phyloP scores from a whole-genome alignment of 2,113 vertebrate species.

The Embiotoca jacksoni region DNA sequence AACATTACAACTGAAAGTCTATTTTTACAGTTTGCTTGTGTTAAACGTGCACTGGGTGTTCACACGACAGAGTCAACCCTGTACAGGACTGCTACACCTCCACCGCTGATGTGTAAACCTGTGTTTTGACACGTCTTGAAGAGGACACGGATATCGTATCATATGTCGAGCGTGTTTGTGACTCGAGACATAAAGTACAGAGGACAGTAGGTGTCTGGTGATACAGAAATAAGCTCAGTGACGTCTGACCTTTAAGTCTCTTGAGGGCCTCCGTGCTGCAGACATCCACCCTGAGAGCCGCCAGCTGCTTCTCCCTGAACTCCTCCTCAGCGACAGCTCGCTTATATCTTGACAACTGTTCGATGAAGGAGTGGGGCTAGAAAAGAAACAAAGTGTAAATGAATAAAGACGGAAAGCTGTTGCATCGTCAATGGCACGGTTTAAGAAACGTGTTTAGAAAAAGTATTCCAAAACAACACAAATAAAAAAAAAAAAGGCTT shows the following conservation, averaged over 20 bases:
- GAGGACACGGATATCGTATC: no score
- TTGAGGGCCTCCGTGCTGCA: slow-evolving; percentile 97
- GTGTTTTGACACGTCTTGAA: no score
- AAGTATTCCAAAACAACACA: background rate
- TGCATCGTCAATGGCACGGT: background rate
- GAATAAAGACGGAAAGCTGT: background rate
- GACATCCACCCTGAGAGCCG: slow-evolving; percentile 92
- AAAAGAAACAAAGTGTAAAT: background rate
- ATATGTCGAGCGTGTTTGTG: no score
- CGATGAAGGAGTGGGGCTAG: slow-evolving; percentile 92
- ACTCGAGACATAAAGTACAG: no score
- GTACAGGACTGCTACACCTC: no score
- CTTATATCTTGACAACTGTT: slow-evolving; percentile 89
- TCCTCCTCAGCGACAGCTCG: slow-evolving; percentile 91
- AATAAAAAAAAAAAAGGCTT: slow-evolving; percentile 71
- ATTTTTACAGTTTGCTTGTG: no score
- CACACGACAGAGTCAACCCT: no score
- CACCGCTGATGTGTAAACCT: no score
- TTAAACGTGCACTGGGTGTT: no score
- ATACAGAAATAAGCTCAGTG: slow-evolving; percentile 7
- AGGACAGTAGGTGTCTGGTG: background rate
- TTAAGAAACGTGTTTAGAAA: background rate
- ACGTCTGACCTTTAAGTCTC: slow-evolving; percentile 91
- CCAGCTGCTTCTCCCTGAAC: slow-evolving; percentile 94
- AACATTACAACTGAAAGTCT: no score